phyloP scores from a whole-genome alignment of 2,797 vertebrate genomes.

The Orestias chungarensis region DNA sequence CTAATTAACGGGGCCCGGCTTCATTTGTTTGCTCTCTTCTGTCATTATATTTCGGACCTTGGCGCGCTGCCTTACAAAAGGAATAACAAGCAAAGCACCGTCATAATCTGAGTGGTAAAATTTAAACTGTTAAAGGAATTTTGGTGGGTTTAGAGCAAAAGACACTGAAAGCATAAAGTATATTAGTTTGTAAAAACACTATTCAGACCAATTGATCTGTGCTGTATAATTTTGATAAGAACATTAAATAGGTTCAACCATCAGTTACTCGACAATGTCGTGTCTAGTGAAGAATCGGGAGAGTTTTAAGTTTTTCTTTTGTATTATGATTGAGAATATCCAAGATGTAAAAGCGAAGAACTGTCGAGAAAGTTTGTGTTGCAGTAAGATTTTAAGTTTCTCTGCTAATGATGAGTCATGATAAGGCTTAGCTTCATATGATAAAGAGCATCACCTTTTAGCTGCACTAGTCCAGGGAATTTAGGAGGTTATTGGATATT shows the following conservation, averaged over 20 bases:
- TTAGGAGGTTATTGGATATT: neutral
- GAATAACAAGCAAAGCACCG: slow-evolving; percentile 89
- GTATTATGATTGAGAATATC: neutral
- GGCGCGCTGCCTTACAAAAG: slow-evolving; percentile 86
- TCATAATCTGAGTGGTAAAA: slow-evolving; percentile 78
- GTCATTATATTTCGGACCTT: slow-evolving; percentile 84
- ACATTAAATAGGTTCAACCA: neutral
- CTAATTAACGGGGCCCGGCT: slow-evolving; percentile 92
- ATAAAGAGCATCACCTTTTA: too few relatives aligned
- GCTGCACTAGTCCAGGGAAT: neutral
- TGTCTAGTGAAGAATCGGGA: neutral
- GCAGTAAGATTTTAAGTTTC: neutral
- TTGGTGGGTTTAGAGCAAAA: neutral
- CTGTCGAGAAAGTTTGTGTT: neutral
- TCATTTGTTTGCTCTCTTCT: slow-evolving; percentile 50
- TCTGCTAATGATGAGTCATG: too few relatives aligned
- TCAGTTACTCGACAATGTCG: neutral
- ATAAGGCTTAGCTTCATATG: too few relatives aligned
- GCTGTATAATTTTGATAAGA: neutral
- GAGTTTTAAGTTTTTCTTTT: neutral
- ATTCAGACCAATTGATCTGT: neutral
- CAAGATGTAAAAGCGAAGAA: neutral
- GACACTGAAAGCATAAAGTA: neutral
- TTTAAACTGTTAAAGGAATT: slow-evolving; percentile 15
- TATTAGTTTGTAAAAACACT: neutral